Conservation (phyloP, 2,113 vertebrate genomes). For the Galemys pyrenaicus region DNA sequence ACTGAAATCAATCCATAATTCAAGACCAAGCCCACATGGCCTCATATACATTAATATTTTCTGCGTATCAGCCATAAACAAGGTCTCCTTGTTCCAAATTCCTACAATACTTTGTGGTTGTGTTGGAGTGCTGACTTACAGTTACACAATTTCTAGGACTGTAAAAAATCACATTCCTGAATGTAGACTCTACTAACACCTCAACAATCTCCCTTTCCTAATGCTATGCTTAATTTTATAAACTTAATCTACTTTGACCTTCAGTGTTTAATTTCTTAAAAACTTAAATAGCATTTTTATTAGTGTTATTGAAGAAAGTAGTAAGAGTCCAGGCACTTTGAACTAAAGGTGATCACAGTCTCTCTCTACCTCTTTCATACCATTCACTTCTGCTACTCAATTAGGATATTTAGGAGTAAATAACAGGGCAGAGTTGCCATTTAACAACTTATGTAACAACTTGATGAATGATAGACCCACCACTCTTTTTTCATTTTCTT, state of each 20-base stretch:
- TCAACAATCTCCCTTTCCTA: not conserved
- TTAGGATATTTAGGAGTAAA: not conserved
- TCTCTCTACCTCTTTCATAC: not conserved
- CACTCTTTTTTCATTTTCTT: not conserved
- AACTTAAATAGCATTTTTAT: not conserved
- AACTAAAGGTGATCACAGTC: not conserved
- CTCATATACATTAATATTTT: not conserved
- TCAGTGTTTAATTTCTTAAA: not conserved
- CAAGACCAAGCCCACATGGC: not conserved
- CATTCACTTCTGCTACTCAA: not conserved
- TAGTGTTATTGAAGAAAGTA: not conserved
- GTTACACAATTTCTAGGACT: not conserved
- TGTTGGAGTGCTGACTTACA: not conserved
- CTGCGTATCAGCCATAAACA: not conserved
- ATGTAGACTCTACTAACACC: not conserved
- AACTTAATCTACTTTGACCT: not conserved
- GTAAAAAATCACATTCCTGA: not conserved
- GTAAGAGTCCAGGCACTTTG: not conserved
- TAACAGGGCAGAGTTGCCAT: not conserved
- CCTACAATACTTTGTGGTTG: not conserved
- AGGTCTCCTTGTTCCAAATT: not conserved
- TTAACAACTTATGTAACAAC: not conserved
- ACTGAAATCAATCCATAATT: slow-evolving; percentile 29
- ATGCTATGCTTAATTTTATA: not conserved
- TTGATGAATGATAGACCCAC: not conserved